Evolutionary conservation across 2,113 vertebrate genomes (phyloP), one percentile per base, ranked within the genome.

Genomic region (Lophius piscatorius): DNA sequence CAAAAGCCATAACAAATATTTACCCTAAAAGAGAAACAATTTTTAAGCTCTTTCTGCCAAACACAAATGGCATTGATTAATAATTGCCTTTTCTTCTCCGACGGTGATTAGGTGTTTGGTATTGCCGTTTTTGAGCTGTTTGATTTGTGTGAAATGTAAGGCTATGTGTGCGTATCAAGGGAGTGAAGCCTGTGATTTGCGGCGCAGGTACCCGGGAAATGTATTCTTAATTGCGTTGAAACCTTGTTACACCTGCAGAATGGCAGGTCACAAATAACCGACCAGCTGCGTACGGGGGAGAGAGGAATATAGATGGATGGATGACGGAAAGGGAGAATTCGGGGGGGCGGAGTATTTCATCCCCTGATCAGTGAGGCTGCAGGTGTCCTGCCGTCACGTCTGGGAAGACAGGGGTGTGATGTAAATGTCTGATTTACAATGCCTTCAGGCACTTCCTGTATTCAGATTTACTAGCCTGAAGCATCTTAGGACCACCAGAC

Each of bases 181-280:
- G 59, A 78, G 60, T 70, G 36, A 50, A 46, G 70, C 40, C 42
- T 41, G 69, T 87, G 79, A 84, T 83, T 86, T 80, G 81, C 80
- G 50, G 69, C 26, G 14, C 35, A 35, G 81, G 40, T 81, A 78
- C 78, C 76, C 80, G 76, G 78, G 74, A 87, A 87, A 87, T 86
- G 83, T 81, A 81, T 88, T 87, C 74, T 76, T 87, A 85, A 90
- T 88, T 86, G 81, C 63, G 31, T 70, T 41, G 72, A 78, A 85
- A 82, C 78, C 80, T 87, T 80, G 80, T 88, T 85, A 83, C 81
- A 83, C 70, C 64, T 24, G 34, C 70, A 79, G 80, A 88, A 76
- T 83, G 86, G 81, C 80, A 83, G 83, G 86, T 81, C 81, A 82
- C 83, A 87, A 84, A 88, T 84, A 88, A 87, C 84, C 68, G 60